Evolutionary conservation across 1,140 invertebrate species (phyloP).

Genomic region (Nebria ingens): DNA sequence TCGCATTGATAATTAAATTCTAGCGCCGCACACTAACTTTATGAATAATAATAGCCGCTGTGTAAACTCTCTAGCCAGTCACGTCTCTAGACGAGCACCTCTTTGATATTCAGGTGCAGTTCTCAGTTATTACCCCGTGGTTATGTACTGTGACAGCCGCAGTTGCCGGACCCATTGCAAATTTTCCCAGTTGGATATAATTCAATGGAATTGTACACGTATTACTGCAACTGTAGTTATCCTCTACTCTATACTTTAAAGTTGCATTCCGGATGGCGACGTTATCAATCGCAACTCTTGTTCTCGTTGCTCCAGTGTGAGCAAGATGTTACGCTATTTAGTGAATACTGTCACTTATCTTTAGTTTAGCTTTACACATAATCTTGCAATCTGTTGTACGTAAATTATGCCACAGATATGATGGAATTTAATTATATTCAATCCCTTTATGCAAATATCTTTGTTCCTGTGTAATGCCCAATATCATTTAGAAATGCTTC

Average conservation of each 20-base stretch:
- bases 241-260: no score
- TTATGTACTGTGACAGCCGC: conserved; percentile 1
- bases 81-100: conserved; percentile 10
- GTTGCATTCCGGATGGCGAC: no score
- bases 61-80: conserved; percentile 13
- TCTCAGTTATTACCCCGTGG: conserved; percentile 5
- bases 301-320: no score
- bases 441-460: neutral
- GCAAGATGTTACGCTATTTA: no score
- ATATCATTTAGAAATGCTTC: no score
- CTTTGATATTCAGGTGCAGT: conserved; percentile 17
- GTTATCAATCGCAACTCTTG: no score
- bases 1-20: conserved; percentile 17
- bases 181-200: neutral
- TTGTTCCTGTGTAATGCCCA: no score
- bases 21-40: conserved; percentile 17
- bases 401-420: neutral
- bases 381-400: neutral
- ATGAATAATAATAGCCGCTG: conserved; percentile 20
- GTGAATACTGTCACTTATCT: no score
- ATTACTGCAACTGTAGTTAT: no score
- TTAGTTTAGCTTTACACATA: no score
- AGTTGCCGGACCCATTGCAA: neutral
- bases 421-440: neutral
- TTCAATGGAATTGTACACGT: no score